Evolutionary conservation across 2,797 vertebrate genomes (phyloP).

Genomic region (Cossypha dichroa): DNA sequence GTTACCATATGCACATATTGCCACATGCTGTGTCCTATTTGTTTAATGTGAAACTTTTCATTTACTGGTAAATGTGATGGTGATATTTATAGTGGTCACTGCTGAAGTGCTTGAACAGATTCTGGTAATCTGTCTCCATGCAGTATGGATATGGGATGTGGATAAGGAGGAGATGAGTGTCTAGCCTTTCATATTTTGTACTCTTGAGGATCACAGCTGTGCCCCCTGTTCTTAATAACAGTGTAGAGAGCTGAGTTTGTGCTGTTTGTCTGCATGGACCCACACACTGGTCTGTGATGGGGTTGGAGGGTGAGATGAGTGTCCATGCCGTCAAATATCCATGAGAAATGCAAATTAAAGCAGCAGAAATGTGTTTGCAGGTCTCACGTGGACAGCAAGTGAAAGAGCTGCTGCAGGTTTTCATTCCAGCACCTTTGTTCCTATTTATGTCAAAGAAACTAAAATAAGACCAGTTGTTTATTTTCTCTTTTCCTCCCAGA

Average conservation of each 20-base stretch:
- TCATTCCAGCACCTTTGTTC: not conserved
- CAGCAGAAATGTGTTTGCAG: rapidly evolving
- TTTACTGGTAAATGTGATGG: not conserved
- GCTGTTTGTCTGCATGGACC: not conserved
- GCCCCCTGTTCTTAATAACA: not conserved
- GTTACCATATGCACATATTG: not conserved
- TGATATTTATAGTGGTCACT: not conserved
- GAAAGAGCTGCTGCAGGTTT: not conserved
- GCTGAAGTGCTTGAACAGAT: not conserved
- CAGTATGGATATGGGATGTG: not conserved
- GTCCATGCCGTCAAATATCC: not conserved
- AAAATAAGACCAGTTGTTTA: not conserved
- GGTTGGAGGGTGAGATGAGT: not conserved
- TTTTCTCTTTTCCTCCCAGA: not conserved
- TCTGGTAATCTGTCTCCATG: not conserved
- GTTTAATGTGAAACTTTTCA: not conserved
- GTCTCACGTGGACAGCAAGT: rapidly evolving
- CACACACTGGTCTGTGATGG: not conserved
- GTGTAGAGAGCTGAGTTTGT: not conserved
- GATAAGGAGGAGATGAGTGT: not conserved
- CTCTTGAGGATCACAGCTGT: not conserved
- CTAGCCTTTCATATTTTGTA: not conserved
- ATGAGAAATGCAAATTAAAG: not conserved
- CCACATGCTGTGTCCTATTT: not conserved
- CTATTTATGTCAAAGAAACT: not conserved